Base-by-base conservation (phyloP, 1,140 invertebrate species). In the Drosophila takahashii region DNA sequence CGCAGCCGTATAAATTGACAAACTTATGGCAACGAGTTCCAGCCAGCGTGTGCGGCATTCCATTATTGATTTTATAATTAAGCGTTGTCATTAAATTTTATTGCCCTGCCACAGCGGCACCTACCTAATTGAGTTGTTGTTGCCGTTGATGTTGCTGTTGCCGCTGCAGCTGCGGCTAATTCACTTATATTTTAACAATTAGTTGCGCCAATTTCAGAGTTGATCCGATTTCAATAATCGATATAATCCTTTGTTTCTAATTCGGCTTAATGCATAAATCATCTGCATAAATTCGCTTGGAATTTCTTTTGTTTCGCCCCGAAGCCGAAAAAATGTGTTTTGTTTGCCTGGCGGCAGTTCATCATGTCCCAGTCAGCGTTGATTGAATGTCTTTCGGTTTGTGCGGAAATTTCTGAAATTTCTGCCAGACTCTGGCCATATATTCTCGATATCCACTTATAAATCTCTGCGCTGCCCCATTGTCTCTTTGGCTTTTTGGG, bases 61-160 rank as follows among this genome's bases (percentile, higher is more conserved):
- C 72, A 81, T 90, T 90, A 90, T 90, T 90, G 87, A 90, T 90
- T 90, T 90, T 90, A 80, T 90, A 90, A 90, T 90, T 90, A 90
- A 90, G 87, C 87, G 81, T 90, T 87, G 81, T 90, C 87, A 90
- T 90, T 90, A 90, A 90, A 90, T 90, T 90, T 90, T 90, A 90
- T 75, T 86, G 53, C 53, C 76, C 74, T 48, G 57, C 53, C 42
- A 34, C 54, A 32, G 59, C 48, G 53, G 39, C 54, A 53, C 73
- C 59, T 86, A 86, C 70, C 62, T 87, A 87, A 87, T 87, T 87
- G 83, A 87, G 83, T 83, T 87, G 83, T 87, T 22, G 36, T 44
- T 42, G 59, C 64, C 22, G 22, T 22, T 22, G 22, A 1, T 22
- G 22, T 22, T 50, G 61, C 42, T 32, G 32, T 8, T 37, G 41